These are phyloP conservation scores for Apostichopus japonicus DNA, from an alignment of 35 echinoderm and acorn worm genomes.

Conservation along the genomic window DNA sequence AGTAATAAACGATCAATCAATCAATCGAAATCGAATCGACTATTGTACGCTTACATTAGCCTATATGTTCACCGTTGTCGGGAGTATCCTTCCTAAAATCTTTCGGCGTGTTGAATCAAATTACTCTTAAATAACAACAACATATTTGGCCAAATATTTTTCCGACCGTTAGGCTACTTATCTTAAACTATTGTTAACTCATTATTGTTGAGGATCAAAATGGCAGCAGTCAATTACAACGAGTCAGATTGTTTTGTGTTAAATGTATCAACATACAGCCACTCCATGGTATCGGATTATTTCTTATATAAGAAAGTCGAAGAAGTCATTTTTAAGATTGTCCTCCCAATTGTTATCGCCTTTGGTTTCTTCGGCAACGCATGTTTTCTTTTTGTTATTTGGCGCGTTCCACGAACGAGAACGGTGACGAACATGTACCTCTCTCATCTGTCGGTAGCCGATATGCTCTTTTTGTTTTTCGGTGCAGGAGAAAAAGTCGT, in stretches of 20 bases:
- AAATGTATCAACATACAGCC: not conserved
- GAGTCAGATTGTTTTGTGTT: not conserved
- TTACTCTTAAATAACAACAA: no score
- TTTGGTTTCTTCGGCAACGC: constrained; percentile 55
- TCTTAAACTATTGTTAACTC: no score
- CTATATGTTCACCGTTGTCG: no score
- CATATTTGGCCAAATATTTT: no score
- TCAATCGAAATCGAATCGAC: no score
- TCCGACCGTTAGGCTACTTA: no score
- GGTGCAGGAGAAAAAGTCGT: constrained; percentile 43
- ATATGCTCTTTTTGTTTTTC: constrained; percentile 51
- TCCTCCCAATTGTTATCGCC: constrained; percentile 42
- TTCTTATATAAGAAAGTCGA: constrained; percentile 44
- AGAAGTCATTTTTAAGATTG: constrained; percentile 38
- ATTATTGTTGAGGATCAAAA: not conserved
- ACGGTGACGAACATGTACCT: constrained; percentile 61
- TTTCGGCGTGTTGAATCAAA: no score
- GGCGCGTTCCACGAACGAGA: constrained; percentile 40
- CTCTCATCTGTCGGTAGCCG: constrained; percentile 50
- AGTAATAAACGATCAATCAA: no score
- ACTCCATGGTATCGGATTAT: not conserved
- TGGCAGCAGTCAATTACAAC: not conserved
- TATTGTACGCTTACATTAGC: no score
- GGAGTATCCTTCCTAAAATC: no score
- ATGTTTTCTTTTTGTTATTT: constrained; percentile 54